Conservation (phyloP, 2,113 vertebrate genomes). For the Ariopsis seemanni region DNA sequence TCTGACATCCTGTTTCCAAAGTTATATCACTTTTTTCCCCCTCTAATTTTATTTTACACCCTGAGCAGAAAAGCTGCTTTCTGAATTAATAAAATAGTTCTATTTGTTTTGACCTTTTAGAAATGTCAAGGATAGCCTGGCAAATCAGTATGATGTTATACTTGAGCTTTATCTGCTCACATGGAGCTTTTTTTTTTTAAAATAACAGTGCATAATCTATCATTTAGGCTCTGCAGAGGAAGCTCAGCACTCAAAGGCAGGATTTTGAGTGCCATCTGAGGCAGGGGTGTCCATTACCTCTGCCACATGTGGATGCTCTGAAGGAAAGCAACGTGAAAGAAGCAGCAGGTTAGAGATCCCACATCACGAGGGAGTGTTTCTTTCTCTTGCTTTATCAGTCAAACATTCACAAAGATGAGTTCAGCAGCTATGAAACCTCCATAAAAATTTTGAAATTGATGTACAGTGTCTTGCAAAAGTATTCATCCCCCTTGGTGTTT, state of each 20-base stretch:
- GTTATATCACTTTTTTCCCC: not conserved
- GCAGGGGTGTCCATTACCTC: conserved; percentile 75
- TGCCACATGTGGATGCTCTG: conserved; percentile 9
- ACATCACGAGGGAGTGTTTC: not conserved
- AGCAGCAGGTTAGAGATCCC: conserved; percentile 32
- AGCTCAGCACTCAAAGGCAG: conserved; percentile 77
- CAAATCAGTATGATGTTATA: not conserved
- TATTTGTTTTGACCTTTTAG: conserved; percentile 19
- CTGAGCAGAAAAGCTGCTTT: not conserved
- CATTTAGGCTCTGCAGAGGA: conserved; percentile 73
- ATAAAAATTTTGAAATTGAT: not conserved
- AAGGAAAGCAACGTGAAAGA: conserved; percentile 8
- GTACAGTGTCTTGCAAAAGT: not conserved
- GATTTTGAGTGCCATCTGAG: conserved; percentile 73
- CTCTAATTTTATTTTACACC: not conserved
- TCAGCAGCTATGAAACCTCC: not conserved
- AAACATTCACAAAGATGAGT: not conserved
- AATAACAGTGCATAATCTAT: not conserved
- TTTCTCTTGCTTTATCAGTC: not conserved
- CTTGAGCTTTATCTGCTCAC: not conserved
- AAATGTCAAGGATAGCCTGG: not conserved
- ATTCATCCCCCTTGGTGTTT: too few species aligned
- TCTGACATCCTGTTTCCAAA: not conserved
- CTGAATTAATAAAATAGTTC: conserved; percentile 7
- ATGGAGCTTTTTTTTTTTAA: not conserved